A percentile compares a stretch with the other conserved stretches of the same genome.
These are phyloP conservation scores for Leucoraja ocellata DNA, from an alignment of 2,797 vertebrate species.

Conservation along the genomic window DNA sequence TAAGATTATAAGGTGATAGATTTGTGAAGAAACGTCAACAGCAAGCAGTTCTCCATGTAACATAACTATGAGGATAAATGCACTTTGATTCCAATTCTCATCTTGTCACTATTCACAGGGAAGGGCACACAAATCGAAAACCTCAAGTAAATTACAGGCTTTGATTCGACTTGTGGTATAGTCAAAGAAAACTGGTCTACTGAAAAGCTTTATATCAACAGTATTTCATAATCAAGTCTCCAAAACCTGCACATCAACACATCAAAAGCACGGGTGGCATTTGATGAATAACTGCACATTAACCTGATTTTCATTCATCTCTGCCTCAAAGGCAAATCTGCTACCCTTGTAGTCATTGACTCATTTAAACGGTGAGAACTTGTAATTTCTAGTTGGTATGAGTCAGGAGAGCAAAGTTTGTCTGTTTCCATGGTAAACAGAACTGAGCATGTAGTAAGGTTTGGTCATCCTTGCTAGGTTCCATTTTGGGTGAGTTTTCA, in stretches of 20 bases:
- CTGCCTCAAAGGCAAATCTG: slow-evolving; percentile 57
- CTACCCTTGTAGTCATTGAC: slow-evolving; percentile 54
- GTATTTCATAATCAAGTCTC: slow-evolving; percentile 54
- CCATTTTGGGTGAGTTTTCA: slow-evolving; percentile 19
- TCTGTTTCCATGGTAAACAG: slow-evolving; percentile 19
- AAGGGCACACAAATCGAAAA: slow-evolving; percentile 59
- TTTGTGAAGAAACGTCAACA: slow-evolving; percentile 53
- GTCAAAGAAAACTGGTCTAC: slow-evolving; percentile 55
- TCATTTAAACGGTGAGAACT: slow-evolving; percentile 62
- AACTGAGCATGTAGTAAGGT: not conserved
- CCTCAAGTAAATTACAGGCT: slow-evolving; percentile 60
- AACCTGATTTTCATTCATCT: slow-evolving; percentile 51
- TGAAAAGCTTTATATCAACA: slow-evolving; percentile 30
- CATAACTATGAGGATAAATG: slow-evolving; percentile 55
- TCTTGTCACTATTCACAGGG: slow-evolving; percentile 54
- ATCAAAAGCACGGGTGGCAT: slow-evolving; percentile 65
- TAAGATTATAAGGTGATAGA: slow-evolving; percentile 52
- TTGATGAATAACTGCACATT: slow-evolving; percentile 55
- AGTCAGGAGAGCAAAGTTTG: slow-evolving; percentile 47
- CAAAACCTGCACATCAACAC: slow-evolving; percentile 64
- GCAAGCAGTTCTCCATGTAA: slow-evolving; percentile 55
- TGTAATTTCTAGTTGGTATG: slow-evolving; percentile 48
- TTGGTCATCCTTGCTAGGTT: not conserved
- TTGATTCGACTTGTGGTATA: slow-evolving; percentile 49
- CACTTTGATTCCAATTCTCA: slow-evolving; percentile 59